These are phyloP conservation scores for Protophormia terraenovae DNA, from an alignment of 2,888 invertebrate species.

Conservation along the genomic window DNA sequence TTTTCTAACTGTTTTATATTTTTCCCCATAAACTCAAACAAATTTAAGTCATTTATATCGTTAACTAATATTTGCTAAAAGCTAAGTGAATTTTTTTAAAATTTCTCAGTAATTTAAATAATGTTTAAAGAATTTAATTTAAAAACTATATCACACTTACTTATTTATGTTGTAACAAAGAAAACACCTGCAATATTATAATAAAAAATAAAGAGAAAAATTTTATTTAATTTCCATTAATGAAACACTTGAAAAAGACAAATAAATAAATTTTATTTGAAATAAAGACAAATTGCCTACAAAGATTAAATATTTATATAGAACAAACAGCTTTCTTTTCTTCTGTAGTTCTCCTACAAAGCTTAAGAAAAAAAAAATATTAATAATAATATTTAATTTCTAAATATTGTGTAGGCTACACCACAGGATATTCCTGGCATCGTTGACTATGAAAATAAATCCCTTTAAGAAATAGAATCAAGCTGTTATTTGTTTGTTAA, in stretches of 20 bases:
- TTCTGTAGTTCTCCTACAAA: not conserved
- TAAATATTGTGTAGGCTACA: not conserved
- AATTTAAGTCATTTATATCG: too few species aligned
- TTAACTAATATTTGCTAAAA: too few species aligned
- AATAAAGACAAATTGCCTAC: conserved; percentile 45
- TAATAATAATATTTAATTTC: not conserved
- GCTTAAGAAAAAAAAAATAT: conserved; percentile 9
- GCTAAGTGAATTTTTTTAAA: too few species aligned
- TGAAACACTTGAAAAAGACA: conserved; percentile 19
- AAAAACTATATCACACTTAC: not conserved
- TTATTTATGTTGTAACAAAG: not conserved
- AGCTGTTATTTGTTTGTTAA: conserved; percentile 3
- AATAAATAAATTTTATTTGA: not conserved
- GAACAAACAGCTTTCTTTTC: conserved; percentile 3
- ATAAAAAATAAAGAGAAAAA: not conserved
- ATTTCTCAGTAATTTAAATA: too few species aligned
- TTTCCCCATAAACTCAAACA: too few species aligned
- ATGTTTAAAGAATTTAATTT: too few species aligned
- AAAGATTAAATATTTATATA: conserved; percentile 23
- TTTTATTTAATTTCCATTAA: not conserved
- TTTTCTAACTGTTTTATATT: too few species aligned
- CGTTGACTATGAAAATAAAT: conserved; percentile 1
- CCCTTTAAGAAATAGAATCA: not conserved
- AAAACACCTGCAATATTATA: conserved; percentile 29
- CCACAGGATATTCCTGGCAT: conserved; percentile 15